Evolutionary conservation across 2,888 invertebrate genomes (phyloP), one percentile per base, ranked within the genome.

Genomic region (Andrena marginata): DNA sequence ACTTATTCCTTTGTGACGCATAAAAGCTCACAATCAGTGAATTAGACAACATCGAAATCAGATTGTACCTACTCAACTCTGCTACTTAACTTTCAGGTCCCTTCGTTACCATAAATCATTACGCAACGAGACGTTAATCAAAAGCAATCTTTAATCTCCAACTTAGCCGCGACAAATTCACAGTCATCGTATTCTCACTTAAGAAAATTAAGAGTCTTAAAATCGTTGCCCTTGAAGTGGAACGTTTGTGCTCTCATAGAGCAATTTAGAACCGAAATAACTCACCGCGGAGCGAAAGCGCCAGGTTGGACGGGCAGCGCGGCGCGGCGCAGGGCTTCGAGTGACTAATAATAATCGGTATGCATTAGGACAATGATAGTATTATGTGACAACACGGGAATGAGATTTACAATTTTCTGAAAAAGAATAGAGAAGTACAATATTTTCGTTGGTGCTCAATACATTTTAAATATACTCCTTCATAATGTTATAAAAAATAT

Each of bases 211-310:
- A 59, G 48, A 67, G 63, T 81, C 71, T 31, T 48, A 49, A 42
- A 29, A 63, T 59, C 13, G 35, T 56, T 35, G 71, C 16, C 82
- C 76, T 82, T 82, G 77, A 65, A 59, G 23, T 49, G 33, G 51
- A 26, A 56, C 63, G 68, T 48, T 82, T 35, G 68, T 42, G 63
- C 51, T 56, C 31, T 23, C 54, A 59, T 64, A 31, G 42, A 51
- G 59, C 71, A 63, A 68, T 77, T 82, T 72, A 48, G 48, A 82
- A 51, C 56, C 68, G 64, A 82, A 77, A 82, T 60, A 64, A 76
- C 68, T 42, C 72, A 1, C 33, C 51, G 51, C 51, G 51, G n/a
- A 65, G 51, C 35, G 42, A 82, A 76, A 76, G 31, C 16, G 16
- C 3, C 35, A 20, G 51, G 42, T 81, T 71, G 51, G 42, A 16